phyloP scores from a whole-genome alignment of 1,140 invertebrate species.

The Drosophila hydei region DNA sequence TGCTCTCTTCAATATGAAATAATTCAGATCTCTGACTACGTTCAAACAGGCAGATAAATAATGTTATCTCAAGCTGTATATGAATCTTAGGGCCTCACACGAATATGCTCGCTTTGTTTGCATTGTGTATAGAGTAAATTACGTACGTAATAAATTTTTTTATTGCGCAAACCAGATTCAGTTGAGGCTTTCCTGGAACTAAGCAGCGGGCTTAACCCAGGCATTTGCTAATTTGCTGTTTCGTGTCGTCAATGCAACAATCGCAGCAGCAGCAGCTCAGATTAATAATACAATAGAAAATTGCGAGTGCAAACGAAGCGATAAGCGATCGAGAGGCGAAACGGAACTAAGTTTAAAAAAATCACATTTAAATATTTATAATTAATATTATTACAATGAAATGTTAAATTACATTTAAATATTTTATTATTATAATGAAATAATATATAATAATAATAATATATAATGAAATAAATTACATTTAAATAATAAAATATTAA shows the following conservation, averaged over 20 bases:
- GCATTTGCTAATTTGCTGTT: constrained; percentile 27
- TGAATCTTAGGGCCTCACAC: too few relatives aligned
- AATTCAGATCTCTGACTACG: too few relatives aligned
- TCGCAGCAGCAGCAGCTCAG: constrained; percentile 9
- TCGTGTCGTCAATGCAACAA: constrained; percentile 30
- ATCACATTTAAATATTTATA: too few relatives aligned
- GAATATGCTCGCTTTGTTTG: not conserved
- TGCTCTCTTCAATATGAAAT: too few relatives aligned
- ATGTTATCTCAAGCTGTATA: too few relatives aligned
- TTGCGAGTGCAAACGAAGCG: constrained; percentile 6
- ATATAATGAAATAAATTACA: too few relatives aligned
- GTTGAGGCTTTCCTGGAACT: constrained; percentile 51
- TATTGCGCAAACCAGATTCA: constrained; percentile 46
- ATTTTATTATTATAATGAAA: too few relatives aligned
- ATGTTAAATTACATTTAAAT: not conserved
- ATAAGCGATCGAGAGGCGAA: not conserved
- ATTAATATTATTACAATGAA: not conserved
- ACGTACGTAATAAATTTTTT: constrained; percentile 19
- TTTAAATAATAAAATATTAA: too few relatives aligned
- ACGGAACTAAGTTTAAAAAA: constrained; percentile 5
- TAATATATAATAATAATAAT: too few relatives aligned
- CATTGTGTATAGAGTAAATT: not conserved
- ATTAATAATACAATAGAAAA: constrained; percentile 3
- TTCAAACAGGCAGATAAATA: not conserved
- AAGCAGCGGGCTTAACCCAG: constrained; percentile 18